Percentiles rank a stretch among this genome's conserved stretches.
Evolutionary conservation across 2,797 vertebrate species (phyloP).

Genomic region (Gymnocypris eckloni): DNA sequence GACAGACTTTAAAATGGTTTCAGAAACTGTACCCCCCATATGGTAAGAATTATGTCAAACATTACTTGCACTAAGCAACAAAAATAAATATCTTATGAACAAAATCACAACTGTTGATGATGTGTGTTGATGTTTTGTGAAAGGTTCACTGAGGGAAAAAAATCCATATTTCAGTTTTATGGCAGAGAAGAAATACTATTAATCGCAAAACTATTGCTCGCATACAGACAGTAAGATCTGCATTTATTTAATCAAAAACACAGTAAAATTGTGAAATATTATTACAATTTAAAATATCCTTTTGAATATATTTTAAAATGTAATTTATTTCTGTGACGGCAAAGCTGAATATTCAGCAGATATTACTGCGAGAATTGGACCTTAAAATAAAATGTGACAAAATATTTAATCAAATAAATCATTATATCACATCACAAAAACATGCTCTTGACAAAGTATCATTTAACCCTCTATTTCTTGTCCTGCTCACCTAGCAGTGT

Average conservation of each 20-base stretch:
- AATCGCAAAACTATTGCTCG: background rate
- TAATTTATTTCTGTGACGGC: background rate
- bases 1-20: background rate
- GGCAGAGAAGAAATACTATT: background rate
- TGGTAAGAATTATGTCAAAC: background rate
- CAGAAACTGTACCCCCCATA: background rate
- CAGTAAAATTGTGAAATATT: background rate
- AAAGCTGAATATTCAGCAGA: no score
- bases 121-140: background rate
- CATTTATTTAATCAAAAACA: background rate
- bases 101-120: background rate
- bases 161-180: background rate
- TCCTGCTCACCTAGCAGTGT: conserved; percentile 86
- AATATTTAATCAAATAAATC: background rate
- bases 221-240: background rate
- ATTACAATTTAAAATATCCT: background rate
- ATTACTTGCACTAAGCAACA: background rate
- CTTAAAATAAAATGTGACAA: no score
- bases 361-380: no score
- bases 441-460: background rate
- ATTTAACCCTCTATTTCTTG: background rate
- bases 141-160: background rate
- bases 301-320: background rate
- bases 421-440: background rate
- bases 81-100: background rate